Conservation (phyloP, 2,888 invertebrate genomes). For the Noctua fimbriata region DNA sequence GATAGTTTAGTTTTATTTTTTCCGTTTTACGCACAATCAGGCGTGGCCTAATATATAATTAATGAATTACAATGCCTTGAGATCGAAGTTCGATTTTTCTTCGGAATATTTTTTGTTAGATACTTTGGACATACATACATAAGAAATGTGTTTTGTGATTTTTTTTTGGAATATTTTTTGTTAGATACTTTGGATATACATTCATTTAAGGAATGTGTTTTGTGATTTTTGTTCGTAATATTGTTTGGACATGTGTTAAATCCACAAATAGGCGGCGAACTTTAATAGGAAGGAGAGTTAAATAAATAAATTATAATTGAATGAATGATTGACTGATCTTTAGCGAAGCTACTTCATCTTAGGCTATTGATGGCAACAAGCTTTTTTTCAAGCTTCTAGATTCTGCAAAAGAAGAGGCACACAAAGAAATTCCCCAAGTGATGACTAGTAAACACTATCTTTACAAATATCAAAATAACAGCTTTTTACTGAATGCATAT, state of each 20-base stretch:
- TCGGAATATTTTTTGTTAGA: not conserved
- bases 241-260: too few relatives aligned
- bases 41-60: conserved; percentile 18
- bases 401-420: not conserved
- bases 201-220: too few relatives aligned
- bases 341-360: not conserved
- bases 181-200: not conserved
- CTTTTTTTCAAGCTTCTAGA: too few relatives aligned
- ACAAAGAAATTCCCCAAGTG: not conserved
- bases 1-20: conserved; percentile 19
- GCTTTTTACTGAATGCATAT: too few relatives aligned
- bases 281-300: not conserved
- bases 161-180: not conserved
- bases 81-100: not conserved
- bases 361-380: not conserved
- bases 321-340: not conserved
- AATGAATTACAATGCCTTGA: conserved; percentile 39
- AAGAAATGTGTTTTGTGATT: too few relatives aligned
- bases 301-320: not conserved
- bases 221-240: too few relatives aligned
- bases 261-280: not conserved
- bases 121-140: not conserved
- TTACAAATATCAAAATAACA: too few relatives aligned
- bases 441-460: not conserved
- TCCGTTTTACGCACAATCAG: not conserved